Conservation (phyloP, 2,888 invertebrate genomes). For the Cistogaster globosa region DNA sequence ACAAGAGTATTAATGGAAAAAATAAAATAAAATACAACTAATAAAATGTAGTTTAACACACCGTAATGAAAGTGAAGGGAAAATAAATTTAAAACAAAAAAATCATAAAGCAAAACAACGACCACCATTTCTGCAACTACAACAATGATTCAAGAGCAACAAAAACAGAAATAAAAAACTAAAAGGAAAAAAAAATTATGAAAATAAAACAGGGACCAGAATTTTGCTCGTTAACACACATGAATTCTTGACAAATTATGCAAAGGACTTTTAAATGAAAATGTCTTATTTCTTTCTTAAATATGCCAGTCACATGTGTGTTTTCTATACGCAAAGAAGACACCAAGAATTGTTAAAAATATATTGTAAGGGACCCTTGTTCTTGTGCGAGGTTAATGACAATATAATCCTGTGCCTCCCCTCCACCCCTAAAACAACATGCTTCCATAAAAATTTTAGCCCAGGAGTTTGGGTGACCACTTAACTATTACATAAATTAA, state of each 20-base stretch:
- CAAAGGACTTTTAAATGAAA: slow-evolving; percentile 48
- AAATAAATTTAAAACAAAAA: slow-evolving; percentile 3
- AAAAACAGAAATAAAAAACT: neutral
- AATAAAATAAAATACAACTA: slow-evolving; percentile 28
- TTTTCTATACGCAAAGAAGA: slow-evolving; percentile 5
- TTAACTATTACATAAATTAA: slow-evolving; percentile 65
- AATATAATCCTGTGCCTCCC: slow-evolving; percentile 54
- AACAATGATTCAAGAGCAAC: slow-evolving; percentile 10
- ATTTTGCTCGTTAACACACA: neutral
- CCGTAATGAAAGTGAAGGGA: neutral
- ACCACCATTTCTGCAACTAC: neutral
- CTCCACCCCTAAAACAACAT: neutral
- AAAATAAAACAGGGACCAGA: slow-evolving; percentile 10
- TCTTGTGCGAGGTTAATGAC: slow-evolving; percentile 67
- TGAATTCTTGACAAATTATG: slow-evolving; percentile 58
- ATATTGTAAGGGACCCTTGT: slow-evolving; percentile 38
- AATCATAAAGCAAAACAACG: neutral
- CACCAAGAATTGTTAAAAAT: slow-evolving; percentile 13
- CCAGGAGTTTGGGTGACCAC: slow-evolving; percentile 64
- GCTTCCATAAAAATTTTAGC: neutral
- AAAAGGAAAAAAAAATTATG: neutral
- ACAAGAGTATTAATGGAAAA: slow-evolving; percentile 54
- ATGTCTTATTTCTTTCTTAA: slow-evolving; percentile 5
- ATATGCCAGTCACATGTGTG: neutral
- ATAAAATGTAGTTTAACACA: slow-evolving; percentile 20